These are phyloP conservation scores for Lycophotia porphyrea DNA, from an alignment of 2,888 invertebrate genomes.

Conservation along the genomic window DNA sequence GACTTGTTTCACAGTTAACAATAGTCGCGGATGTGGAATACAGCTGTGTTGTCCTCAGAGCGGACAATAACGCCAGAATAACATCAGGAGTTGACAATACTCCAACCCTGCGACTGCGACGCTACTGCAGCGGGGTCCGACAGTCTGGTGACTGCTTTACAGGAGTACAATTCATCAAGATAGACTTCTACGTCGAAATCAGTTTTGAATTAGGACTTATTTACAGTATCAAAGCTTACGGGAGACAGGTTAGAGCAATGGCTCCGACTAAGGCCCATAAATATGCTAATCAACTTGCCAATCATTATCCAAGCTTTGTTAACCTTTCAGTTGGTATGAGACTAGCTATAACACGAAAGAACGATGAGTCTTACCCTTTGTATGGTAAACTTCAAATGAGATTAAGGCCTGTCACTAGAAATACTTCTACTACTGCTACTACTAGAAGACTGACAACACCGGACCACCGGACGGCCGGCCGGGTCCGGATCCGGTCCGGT, in stretches of 20 bases:
- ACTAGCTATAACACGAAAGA: accelerated
- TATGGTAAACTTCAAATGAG: not conserved
- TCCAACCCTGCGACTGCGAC: not conserved
- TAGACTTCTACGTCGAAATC: constrained; percentile 2
- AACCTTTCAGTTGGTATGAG: accelerated
- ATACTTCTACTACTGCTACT: too few species aligned
- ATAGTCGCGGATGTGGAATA: not conserved
- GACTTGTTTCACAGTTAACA: constrained; percentile 3
- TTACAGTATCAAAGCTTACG: constrained; percentile 5
- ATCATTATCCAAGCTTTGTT: not conserved
- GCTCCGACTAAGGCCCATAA: not conserved
- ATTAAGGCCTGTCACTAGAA: not conserved
- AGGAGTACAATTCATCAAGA: not conserved
- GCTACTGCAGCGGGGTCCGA: not conserved
- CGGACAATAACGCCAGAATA: not conserved
- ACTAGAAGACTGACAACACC: too few species aligned
- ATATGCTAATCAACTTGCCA: not conserved
- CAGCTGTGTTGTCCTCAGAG: constrained; percentile 7
- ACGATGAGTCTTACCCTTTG: not conserved
- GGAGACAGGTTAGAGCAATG: not conserved
- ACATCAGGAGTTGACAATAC: not conserved
- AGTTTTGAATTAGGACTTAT: not conserved
- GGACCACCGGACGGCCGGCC: too few species aligned
- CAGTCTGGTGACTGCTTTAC: not conserved
- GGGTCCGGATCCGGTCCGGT: too few species aligned